Evolutionary conservation across 1,140 invertebrate species (phyloP), one percentile per base, ranked within the genome.

Genomic region (Trachymyrmex cornetzi): DNA sequence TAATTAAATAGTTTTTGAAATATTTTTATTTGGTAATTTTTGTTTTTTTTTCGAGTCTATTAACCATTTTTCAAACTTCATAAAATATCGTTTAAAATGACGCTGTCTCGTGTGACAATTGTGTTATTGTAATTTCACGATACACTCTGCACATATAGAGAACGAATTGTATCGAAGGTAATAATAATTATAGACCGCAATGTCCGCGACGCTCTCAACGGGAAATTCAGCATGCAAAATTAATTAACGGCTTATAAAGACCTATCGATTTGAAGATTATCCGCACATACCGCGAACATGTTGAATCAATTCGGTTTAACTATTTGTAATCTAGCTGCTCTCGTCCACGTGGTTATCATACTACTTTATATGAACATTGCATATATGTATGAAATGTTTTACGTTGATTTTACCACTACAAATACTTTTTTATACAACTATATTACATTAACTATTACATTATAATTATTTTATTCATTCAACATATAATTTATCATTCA

Each of bases 241-340:
- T 85, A 85, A 85, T 85, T 85, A 79, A 79, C 59, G n/a, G 74
- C 48, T 75, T 75, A 84, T 84, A 74, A 75, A 84, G 53, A 72
- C 30, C 80, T 12, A 75, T 84, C 55, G 80, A 44, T 63, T 84
- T 44, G 55, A 71, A 84, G 69, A 84, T 75, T 84, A 75, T 61
- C 55, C 27, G 14, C 9, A 7, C 14, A 48, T 74, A 71, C 38
- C 55, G 24, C 55, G 38, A 84, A 61, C 27, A 75, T 84, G 55
- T 14, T 12, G 27, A 84, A 84, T 72, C 53, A 57, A 71, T 75
- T 34, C 27, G n/a, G 12, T 82, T 27, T 74, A 48, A 50, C 44
- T 55, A 50, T 55, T 50, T 53, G 44, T 48, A 44, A 50, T 79
- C 16, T 61, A 48, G 19, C 55, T 34, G 24, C 63, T 59, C 22